A percentile compares a stretch with the other conserved stretches of the same genome.
Conservation (phyloP, 2,113 vertebrate species). For the Tautogolabrus adspersus region DNA sequence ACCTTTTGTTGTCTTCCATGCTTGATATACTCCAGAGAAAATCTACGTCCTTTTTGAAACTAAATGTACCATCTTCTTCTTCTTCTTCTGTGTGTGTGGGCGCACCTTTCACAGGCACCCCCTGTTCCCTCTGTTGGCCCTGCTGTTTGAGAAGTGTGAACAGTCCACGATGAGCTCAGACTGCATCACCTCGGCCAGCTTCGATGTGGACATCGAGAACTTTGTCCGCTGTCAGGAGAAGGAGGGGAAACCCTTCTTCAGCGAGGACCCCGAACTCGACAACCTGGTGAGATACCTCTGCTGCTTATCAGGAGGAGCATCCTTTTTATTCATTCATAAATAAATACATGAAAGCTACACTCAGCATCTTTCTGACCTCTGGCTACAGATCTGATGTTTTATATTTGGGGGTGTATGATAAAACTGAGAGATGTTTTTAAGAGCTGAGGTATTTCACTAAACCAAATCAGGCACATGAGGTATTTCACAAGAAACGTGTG, state of each 20-base stretch:
- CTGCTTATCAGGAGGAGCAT: background rate
- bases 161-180: constrained; percentile 97
- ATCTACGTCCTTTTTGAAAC: background rate
- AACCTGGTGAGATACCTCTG: constrained; percentile 88
- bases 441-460: background rate
- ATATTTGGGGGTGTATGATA: background rate
- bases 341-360: too few relatives aligned
- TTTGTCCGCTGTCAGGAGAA: constrained; percentile 97
- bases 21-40: background rate
- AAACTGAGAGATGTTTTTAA: background rate
- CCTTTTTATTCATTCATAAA: too few relatives aligned
- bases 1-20: background rate
- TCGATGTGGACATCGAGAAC: constrained; percentile 97
- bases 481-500: constrained; percentile 25
- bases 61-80: background rate
- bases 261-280: constrained; percentile 96
- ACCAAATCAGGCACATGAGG: background rate
- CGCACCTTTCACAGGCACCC: constrained; percentile 86
- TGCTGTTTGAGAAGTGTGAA: constrained; percentile 98
- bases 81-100: background rate
- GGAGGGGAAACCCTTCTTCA: constrained; percentile 98
- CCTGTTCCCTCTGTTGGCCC: constrained; percentile 93
- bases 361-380: background rate
- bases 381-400: background rate
- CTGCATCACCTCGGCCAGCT: constrained; percentile 97